Evolutionary conservation across 1,140 invertebrate genomes (phyloP), one percentile per base, ranked within the genome.

Genomic region (Drosophila truncata): DNA sequence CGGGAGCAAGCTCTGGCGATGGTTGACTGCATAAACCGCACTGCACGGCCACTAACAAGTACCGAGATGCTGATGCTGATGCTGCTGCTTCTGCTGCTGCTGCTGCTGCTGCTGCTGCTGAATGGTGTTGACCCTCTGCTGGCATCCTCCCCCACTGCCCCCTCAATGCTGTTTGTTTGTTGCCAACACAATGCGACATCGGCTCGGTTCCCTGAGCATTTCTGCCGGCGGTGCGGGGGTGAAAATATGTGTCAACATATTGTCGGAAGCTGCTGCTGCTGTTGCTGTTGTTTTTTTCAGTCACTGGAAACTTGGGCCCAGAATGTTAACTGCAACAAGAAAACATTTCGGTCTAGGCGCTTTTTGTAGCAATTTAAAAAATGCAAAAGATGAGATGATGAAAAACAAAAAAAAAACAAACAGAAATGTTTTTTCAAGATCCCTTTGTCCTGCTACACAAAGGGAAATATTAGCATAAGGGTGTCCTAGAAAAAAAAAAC

Each of bases 171-270:
- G 37, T 33, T 67, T 66, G 66, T 67, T 66, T 66, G 61, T 39
- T 33, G 20, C 27, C n/a, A 65, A 35, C 66, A 70, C 47, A 67
- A 44, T 55, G 63, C 63, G 39, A 70, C 66, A 54, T 70, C 62
- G 66, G 31, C 39, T 64, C n/a, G 62, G 14, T 37, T 46, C 54
- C 54, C 54, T n/a, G 27, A 63, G 55, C 35, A 37, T 41, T 57
- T 72, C 33, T 31, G 61, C 29, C 27, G 46, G 62, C 58, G 18
- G 20, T 20, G 11, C 49, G 42, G 18, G 7, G 20, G n/a, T 37
- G 27, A 55, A 62, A 75, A 82, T 67, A 64, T 79, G 57, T 83
- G 77, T 72, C 77, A 80, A 76, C 77, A 83, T 67, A 85, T 57
- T 61, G 75, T 82, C 62, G 69, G 39, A 79, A 64, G 80, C 61